A percentile compares a stretch with the other conserved stretches of the same genome.
Conservation (phyloP, 2,888 invertebrate species). For the Thera obeliscata region DNA sequence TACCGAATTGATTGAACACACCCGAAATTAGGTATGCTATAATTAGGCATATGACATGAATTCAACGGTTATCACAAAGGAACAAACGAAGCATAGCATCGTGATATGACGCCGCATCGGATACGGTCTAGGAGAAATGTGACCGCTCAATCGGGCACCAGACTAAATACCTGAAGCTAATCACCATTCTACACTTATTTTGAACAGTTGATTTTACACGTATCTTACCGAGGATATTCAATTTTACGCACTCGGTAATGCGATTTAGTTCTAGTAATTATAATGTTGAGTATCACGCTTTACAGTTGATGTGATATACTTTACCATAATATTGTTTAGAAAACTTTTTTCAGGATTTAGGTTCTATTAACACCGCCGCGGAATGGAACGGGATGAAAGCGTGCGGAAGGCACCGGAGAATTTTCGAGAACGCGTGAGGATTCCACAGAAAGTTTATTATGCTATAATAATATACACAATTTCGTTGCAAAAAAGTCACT, state of each 20-base stretch:
- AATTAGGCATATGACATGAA: constrained; percentile 83
- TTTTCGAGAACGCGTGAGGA: too few species aligned
- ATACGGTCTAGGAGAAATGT: constrained; percentile 55
- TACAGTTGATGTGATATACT: not conserved
- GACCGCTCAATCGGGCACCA: constrained; percentile 40
- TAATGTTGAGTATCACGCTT: constrained; percentile 21
- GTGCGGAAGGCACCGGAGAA: too few species aligned
- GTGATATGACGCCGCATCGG: constrained; percentile 77
- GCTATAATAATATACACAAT: too few species aligned
- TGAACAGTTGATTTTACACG: constrained; percentile 84
- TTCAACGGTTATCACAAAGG: constrained; percentile 78
- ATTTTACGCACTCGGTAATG: constrained; percentile 69
- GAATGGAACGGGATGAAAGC: too few species aligned
- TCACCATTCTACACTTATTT: constrained; percentile 84
- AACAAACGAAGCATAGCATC: constrained; percentile 80
- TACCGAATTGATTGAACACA: constrained; percentile 70
- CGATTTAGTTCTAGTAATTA: constrained; percentile 41
- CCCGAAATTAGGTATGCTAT: constrained; percentile 72
- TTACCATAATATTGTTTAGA: too few species aligned
- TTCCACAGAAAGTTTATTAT: too few species aligned
- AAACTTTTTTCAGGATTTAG: too few species aligned
- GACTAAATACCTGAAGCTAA: constrained; percentile 83
- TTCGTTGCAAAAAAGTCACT: too few species aligned
- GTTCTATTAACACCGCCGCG: too few species aligned
- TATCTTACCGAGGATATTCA: constrained; percentile 77